phyloP scores from a whole-genome alignment of 2,888 invertebrate genomes.

The Stictocephala bisonia region DNA sequence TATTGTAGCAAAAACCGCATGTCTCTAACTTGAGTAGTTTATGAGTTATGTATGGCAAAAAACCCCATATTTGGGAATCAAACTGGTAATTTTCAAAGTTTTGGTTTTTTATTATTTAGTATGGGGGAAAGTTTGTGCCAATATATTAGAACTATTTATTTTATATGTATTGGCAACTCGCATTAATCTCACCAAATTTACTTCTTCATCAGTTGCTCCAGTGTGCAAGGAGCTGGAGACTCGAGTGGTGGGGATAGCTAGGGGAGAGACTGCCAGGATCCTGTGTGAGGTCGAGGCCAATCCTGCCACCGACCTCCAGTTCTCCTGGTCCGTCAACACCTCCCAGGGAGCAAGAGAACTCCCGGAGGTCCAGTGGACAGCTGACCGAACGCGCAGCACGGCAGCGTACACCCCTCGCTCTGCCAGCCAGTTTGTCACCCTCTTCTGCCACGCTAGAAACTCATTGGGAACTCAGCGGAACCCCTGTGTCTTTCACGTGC shows the following conservation, averaged over 20 bases:
- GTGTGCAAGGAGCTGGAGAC: slow-evolving; percentile 55
- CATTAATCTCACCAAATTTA: no score
- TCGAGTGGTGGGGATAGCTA: slow-evolving; percentile 55
- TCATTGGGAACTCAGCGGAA: slow-evolving; percentile 55
- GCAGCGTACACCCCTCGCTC: slow-evolving; percentile 63
- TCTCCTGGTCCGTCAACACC: slow-evolving; percentile 64
- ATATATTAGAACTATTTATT: no score
- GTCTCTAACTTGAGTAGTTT: no score
- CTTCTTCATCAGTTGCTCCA: no score
- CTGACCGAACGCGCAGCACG: slow-evolving; percentile 61
- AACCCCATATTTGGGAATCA: no score
- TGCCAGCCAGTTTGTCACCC: slow-evolving; percentile 59
- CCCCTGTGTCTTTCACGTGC: slow-evolving; percentile 59
- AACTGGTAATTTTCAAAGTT: no score
- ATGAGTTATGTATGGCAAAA: no score
- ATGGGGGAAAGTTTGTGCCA: no score
- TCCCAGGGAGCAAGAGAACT: slow-evolving; percentile 62
- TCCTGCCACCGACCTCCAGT: slow-evolving; percentile 62
- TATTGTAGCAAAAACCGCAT: no score
- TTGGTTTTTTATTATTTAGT: no score
- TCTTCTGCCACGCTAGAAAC: slow-evolving; percentile 58
- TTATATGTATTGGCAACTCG: no score
- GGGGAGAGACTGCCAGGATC: slow-evolving; percentile 53
- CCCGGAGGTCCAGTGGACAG: slow-evolving; percentile 56
- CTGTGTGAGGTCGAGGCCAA: slow-evolving; percentile 63